Evolutionary conservation across 2,113 vertebrate species (phyloP), one percentile per base, ranked within the genome.

Genomic region (Plestiodon gilberti): DNA sequence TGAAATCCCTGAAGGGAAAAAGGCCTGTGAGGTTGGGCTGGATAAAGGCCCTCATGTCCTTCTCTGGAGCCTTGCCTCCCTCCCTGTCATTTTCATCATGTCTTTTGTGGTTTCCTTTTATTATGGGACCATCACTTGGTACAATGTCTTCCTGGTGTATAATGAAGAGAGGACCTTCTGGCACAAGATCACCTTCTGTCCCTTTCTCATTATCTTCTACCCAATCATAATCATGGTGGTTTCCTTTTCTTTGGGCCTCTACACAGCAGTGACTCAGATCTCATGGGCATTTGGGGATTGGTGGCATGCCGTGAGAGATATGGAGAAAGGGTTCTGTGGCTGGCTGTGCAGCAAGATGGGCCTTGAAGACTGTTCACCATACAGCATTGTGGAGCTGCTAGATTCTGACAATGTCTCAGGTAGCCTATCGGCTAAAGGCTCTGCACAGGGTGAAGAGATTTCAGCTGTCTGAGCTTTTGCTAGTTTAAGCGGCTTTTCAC

Each of bases 91-190:
- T 89, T 99, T 99, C 87, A 86, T 99, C 73, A 96, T 99, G 81
- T 98, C 99, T 40, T 99, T 99, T 0, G 96, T 99, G 83, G 98
- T 99, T 84, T 99, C 99, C 22, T 99, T 99, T 95, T 99, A 99
- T 95, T 99, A 99, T 1, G 99, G 99, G 90, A 99, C 99, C 6
- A 98, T 99, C 92, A 99, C 99, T 88, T 99, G 99, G 99, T 99
- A 99, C 94, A 99, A 99, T 65, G 98, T 99, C 85, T 99, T 99
- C 94, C 96, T 99, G 88, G 99, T 99, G 78, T 99, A 99, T 96
- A 99, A 99, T 0, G 99, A 99, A 95, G 98, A 99, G 90, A 98
- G 99, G 96, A 99, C 98, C 90, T 99, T 99, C 95, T 99, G 99
- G 98, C 99, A 99, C 95, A 99, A 99, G 96, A 98, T 99, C 35